Conservation (phyloP, 2,888 invertebrate genomes). For the Himalopsyche anomala region DNA sequence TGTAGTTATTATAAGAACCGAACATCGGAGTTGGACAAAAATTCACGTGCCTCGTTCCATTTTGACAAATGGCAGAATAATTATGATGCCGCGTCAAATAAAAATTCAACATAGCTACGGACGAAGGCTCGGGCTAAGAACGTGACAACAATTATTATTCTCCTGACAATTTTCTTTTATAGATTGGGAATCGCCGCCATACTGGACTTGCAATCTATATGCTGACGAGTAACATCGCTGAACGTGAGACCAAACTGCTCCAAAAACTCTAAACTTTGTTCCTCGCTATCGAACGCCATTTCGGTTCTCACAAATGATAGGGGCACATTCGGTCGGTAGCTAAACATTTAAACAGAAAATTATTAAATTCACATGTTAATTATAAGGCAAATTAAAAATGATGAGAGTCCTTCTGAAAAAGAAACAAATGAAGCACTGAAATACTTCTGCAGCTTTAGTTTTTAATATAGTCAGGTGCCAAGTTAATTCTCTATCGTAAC, state of each 20-base stretch:
- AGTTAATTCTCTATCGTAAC: no score
- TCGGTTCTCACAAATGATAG: slow-evolving; percentile 90
- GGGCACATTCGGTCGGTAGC: slow-evolving; percentile 95
- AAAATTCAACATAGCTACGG: slow-evolving; percentile 8
- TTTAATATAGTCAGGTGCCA: no score
- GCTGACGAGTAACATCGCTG: slow-evolving; percentile 82
- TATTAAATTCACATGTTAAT: slow-evolving; percentile 69
- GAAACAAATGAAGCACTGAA: background rate
- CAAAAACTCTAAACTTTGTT: slow-evolving; percentile 93
- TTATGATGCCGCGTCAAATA: background rate
- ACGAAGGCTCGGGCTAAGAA: background rate
- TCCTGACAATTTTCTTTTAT: slow-evolving; percentile 67
- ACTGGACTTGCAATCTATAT: slow-evolving; percentile 94
- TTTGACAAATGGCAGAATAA: background rate
- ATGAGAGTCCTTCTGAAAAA: background rate
- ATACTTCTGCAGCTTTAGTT: no score
- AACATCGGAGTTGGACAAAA: background rate
- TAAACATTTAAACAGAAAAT: slow-evolving; percentile 80
- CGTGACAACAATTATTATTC: background rate
- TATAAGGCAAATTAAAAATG: background rate
- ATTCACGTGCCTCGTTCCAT: background rate
- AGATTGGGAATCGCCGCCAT: slow-evolving; percentile 78
- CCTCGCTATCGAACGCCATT: slow-evolving; percentile 90
- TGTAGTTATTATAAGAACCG: background rate
- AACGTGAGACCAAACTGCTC: slow-evolving; percentile 86